These are phyloP conservation scores for Asobara japonica DNA, from an alignment of 1,140 invertebrate species.

Conservation along the genomic window DNA sequence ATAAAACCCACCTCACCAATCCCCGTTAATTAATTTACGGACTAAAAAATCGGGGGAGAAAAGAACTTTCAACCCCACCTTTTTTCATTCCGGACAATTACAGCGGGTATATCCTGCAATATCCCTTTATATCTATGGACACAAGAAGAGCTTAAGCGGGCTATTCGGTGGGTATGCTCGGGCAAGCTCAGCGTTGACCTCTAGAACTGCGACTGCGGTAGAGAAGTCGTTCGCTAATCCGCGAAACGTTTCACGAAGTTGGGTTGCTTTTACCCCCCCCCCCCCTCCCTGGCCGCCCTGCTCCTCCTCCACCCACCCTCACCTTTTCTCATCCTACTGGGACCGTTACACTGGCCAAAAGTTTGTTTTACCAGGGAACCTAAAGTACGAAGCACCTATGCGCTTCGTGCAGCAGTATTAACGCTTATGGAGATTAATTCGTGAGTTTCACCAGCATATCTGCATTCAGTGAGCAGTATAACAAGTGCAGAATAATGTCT, in stretches of 20 bases:
- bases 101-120: not conserved
- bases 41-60: too few species aligned
- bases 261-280: not conserved
- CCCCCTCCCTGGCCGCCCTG: too few species aligned
- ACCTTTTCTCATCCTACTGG: not conserved
- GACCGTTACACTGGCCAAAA: constrained; percentile 25
- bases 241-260: constrained; percentile 42
- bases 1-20: too few species aligned
- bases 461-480: too few species aligned
- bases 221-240: constrained; percentile 38
- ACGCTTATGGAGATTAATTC: constrained; percentile 41
- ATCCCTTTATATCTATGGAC: not conserved
- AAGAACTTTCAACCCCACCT: not conserved
- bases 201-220: constrained; percentile 24
- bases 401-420: constrained; percentile 31
- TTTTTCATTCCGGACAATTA: not conserved
- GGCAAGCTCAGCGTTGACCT: constrained; percentile 25
- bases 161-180: constrained; percentile 21
- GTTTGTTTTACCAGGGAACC: constrained; percentile 34
- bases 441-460: constrained; percentile 22
- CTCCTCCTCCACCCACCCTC: too few species aligned
- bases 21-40: too few species aligned
- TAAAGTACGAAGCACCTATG: constrained; percentile 36
- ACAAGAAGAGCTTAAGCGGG: constrained; percentile 24
- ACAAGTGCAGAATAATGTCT: too few species aligned